Percentiles rank a stretch among this genome's conserved stretches.
Evolutionary conservation across 2,888 invertebrate genomes (phyloP).

Genomic region (Sipha maydis): DNA sequence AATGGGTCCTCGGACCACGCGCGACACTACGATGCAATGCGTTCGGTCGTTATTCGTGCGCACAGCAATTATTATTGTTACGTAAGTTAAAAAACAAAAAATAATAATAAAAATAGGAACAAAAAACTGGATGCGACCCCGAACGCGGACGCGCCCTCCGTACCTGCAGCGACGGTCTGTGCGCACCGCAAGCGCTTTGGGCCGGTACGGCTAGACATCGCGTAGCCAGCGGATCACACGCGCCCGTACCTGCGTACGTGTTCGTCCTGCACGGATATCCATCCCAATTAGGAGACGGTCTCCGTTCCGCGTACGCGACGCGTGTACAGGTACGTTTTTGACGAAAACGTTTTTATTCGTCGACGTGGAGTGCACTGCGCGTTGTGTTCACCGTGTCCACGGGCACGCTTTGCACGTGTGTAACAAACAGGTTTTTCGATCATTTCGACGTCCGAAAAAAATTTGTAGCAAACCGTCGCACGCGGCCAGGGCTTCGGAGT

Average conservation of each 20-base stretch:
- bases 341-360: too few relatives aligned
- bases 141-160: background rate
- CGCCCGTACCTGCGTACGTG: background rate
- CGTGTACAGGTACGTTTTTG: background rate
- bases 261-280: slow-evolving; percentile 2
- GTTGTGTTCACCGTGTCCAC: too few relatives aligned
- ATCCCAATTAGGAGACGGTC: slow-evolving; percentile 39
- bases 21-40: too few relatives aligned
- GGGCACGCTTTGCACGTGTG: background rate
- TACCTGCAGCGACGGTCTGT: background rate
- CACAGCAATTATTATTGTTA: background rate
- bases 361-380: too few relatives aligned
- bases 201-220: background rate
- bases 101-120: background rate
- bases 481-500: too few relatives aligned
- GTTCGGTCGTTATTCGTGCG: background rate
- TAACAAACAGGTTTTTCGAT: background rate
- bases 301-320: background rate
- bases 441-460: too few relatives aligned
- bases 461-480: too few relatives aligned
- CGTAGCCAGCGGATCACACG: background rate
- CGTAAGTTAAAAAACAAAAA: too few relatives aligned
- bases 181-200: background rate
- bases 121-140: background rate
- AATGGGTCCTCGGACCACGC: too few relatives aligned